Evolutionary conservation across 2,888 invertebrate genomes (phyloP).

Genomic region (Ornithoptera alexandrae): DNA sequence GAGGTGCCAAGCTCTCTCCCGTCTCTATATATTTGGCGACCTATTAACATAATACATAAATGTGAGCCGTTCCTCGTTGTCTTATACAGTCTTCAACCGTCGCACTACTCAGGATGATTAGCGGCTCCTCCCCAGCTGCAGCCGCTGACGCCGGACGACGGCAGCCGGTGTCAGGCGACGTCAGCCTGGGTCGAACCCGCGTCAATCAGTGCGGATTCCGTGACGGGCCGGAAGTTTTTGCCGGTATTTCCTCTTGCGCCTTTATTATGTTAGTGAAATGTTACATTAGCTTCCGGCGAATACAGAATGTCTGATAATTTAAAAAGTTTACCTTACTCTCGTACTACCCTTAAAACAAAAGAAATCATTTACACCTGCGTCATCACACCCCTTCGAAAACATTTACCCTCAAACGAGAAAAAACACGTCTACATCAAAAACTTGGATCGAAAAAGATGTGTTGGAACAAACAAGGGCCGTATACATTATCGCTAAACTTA

Average conservation of each 20-base stretch:
- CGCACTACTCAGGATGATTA: no score
- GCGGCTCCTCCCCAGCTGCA: slow-evolving; percentile 22
- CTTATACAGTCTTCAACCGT: no score
- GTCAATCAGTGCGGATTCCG: slow-evolving; percentile 27
- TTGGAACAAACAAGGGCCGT: slow-evolving; percentile 38
- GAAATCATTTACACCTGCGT: no score
- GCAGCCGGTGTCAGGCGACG: slow-evolving; percentile 19
- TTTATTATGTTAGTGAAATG: not conserved
- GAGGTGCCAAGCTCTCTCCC: no score
- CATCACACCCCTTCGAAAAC: no score
- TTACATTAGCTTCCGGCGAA: not conserved
- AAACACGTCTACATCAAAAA: not conserved
- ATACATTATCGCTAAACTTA: slow-evolving; percentile 40
- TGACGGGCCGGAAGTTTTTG: slow-evolving; percentile 26
- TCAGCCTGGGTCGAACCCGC: slow-evolving; percentile 15
- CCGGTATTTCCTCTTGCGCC: slow-evolving; percentile 20
- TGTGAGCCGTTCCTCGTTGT: no score
- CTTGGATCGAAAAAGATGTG: slow-evolving; percentile 15
- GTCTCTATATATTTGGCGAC: no score
- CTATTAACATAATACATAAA: no score
- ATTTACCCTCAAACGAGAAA: not conserved
- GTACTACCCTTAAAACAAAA: no score
- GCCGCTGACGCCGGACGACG: slow-evolving; percentile 10
- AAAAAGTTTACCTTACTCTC: not conserved
- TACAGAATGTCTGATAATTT: not conserved